Percentiles rank a stretch among this genome's conserved stretches.
Evolutionary conservation across 2,113 vertebrate species (phyloP).

Genomic region (Equus quagga): DNA sequence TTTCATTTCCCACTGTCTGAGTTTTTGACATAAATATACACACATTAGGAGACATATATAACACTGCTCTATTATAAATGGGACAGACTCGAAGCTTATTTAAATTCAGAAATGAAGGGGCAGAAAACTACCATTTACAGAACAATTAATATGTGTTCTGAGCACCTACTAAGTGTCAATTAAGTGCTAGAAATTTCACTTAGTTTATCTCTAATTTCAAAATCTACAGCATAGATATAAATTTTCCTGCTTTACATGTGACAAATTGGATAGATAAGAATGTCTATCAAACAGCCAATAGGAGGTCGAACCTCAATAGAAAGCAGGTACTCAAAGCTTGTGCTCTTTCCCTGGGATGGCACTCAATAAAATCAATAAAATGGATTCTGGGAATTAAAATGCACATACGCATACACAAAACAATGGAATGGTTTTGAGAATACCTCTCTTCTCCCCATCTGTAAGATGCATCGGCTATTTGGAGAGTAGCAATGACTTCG

Average conservation of each 20-base stretch:
- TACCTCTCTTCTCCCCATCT: background rate
- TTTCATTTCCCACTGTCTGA: background rate
- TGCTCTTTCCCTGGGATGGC: background rate
- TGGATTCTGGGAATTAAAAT: background rate
- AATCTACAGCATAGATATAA: background rate
- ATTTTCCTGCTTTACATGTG: background rate
- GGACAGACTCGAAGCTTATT: background rate
- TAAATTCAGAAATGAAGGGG: background rate
- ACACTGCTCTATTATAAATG: background rate
- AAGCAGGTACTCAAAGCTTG: background rate
- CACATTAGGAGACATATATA: background rate
- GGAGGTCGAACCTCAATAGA: background rate
- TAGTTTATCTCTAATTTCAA: background rate
- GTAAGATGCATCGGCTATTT: background rate
- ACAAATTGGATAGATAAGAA: background rate
- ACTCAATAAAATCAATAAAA: background rate
- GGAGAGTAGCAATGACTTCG: background rate
- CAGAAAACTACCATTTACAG: background rate
- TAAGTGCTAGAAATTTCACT: background rate
- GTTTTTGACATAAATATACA: background rate
- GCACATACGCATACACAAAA: background rate
- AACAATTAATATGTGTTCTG: background rate
- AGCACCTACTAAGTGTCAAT: background rate
- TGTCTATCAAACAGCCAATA: background rate
- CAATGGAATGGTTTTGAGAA: background rate